phyloP scores from a whole-genome alignment of 2,888 invertebrate species.

The Cephus runcator region DNA sequence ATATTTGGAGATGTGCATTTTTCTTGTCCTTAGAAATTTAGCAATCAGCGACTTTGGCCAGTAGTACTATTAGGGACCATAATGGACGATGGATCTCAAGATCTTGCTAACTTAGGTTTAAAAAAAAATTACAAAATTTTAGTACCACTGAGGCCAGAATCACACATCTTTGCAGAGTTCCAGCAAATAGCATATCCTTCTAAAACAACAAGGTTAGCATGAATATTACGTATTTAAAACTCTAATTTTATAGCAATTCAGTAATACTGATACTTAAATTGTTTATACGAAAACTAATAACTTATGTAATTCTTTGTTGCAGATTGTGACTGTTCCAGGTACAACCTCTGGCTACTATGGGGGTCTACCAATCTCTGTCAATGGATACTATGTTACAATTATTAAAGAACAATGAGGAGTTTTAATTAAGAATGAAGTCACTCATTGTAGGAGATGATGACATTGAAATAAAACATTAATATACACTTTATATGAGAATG shows the following conservation, averaged over 20 bases:
- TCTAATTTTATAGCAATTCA: neutral
- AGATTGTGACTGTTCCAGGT: neutral
- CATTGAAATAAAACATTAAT: neutral
- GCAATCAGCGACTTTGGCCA: neutral
- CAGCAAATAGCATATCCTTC: conserved; percentile 12
- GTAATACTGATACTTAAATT: neutral
- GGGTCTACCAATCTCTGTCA: neutral
- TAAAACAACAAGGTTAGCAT: conserved; percentile 11
- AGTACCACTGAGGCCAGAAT: neutral
- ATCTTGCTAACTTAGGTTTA: neutral
- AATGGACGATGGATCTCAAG: neutral
- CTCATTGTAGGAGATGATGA: neutral
- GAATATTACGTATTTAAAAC: neutral
- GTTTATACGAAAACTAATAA: neutral
- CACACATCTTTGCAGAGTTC: conserved; percentile 13
- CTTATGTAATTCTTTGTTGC: neutral
- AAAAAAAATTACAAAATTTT: neutral
- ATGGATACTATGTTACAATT: neutral
- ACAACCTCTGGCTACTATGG: neutral
- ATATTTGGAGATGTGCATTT: neutral
- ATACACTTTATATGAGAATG: neutral
- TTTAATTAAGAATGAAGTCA: neutral
- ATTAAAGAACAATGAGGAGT: neutral
- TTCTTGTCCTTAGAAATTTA: neutral
- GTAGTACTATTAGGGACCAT: neutral